Conservation (phyloP, 2,888 invertebrate genomes). For the Auanema sp. region DNA sequence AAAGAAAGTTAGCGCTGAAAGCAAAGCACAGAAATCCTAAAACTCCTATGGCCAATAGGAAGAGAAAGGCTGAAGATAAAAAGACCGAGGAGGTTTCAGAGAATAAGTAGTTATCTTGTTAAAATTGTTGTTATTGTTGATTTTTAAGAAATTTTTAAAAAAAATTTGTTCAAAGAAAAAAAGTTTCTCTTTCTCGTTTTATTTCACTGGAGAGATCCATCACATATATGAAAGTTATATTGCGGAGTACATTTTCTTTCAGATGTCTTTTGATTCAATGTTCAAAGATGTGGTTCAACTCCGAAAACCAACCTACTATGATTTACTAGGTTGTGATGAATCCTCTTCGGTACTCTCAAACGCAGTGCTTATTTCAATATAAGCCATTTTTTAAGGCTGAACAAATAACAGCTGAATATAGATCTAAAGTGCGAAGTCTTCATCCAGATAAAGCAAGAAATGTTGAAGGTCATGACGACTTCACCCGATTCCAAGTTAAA, state of each 20-base stretch:
- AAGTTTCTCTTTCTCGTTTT: too few species aligned
- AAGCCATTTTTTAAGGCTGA: constrained; percentile 40
- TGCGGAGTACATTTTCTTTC: too few species aligned
- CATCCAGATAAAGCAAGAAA: constrained; percentile 47
- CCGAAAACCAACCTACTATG: constrained; percentile 26
- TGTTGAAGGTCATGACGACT: not conserved
- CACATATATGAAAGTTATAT: too few species aligned
- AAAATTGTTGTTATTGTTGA: too few species aligned
- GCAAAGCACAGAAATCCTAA: not conserved
- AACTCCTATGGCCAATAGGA: constrained; percentile 1
- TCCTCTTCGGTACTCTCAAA: constrained; percentile 20
- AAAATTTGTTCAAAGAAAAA: too few species aligned
- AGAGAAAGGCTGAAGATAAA: constrained; percentile 8
- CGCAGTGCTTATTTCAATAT: too few species aligned
- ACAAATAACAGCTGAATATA: constrained; percentile 51
- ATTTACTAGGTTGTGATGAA: constrained; percentile 32
- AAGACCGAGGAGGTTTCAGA: not conserved
- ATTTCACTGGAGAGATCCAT: too few species aligned
- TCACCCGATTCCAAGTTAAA: not conserved
- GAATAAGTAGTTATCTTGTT: constrained; percentile 1
- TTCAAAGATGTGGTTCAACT: not conserved
- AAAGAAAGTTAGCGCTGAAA: constrained; percentile 10
- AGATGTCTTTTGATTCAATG: too few species aligned
- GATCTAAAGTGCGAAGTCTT: constrained; percentile 37
- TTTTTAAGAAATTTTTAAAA: too few species aligned